A percentile compares a stretch with the other conserved stretches of the same genome.
These are phyloP conservation scores for Neoitamus cyanurus DNA, from an alignment of 2,888 invertebrate genomes.

Conservation along the genomic window DNA sequence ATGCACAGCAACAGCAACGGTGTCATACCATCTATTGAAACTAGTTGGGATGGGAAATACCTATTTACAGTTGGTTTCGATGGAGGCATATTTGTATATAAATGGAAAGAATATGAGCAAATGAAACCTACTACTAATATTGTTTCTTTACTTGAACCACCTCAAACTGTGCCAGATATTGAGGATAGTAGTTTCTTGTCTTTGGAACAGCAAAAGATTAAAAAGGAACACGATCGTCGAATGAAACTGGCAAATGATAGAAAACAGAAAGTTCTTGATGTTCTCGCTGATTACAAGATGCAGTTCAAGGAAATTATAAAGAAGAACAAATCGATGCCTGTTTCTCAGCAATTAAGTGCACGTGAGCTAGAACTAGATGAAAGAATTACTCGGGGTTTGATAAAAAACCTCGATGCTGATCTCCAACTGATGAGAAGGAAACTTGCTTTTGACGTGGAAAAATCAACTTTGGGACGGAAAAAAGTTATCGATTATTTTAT, in stretches of 20 bases:
- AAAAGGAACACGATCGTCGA: constrained; percentile 74
- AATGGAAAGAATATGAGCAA: constrained; percentile 64
- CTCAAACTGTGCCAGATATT: constrained; percentile 9
- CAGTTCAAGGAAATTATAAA: constrained; percentile 70
- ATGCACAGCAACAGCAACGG: constrained; percentile 84
- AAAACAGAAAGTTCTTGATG: constrained; percentile 71
- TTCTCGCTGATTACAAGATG: constrained; percentile 69
- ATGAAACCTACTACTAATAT: neutral
- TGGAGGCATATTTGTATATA: constrained; percentile 81
- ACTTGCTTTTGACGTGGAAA: constrained; percentile 77
- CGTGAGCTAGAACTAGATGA: constrained; percentile 76
- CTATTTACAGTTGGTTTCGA: constrained; percentile 77
- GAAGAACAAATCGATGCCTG: constrained; percentile 71
- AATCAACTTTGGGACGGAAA: constrained; percentile 72
- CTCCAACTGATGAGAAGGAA: constrained; percentile 74
- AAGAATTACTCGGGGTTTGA: constrained; percentile 73
- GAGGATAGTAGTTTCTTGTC: constrained; percentile 61
- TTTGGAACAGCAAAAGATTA: constrained; percentile 76
- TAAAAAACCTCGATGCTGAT: constrained; percentile 71
- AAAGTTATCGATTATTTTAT: constrained; percentile 77
- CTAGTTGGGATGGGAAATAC: constrained; percentile 70
- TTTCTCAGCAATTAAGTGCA: constrained; percentile 70
- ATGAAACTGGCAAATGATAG: constrained; percentile 73
- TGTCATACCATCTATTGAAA: constrained; percentile 72
- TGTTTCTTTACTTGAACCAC: constrained; percentile 47